These are phyloP conservation scores for Druon quercuslanigerum DNA, from an alignment of 1,140 invertebrate species.

Conservation along the genomic window DNA sequence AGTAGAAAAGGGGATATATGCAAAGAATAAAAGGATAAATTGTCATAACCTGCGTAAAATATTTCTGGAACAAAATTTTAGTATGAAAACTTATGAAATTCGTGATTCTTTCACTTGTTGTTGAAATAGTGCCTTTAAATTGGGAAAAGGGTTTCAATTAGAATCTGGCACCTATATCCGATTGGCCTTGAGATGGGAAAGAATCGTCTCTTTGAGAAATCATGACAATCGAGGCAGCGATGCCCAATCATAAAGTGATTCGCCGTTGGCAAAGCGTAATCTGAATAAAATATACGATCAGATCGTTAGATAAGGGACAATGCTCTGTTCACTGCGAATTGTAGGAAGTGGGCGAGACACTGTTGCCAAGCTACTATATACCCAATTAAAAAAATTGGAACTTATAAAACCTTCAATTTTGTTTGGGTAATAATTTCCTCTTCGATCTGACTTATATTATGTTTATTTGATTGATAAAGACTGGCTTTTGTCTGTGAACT, in stretches of 20 bases:
- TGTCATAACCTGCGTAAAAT: no score
- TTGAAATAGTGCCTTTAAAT: not conserved
- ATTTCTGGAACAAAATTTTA: no score
- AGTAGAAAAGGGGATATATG: no score
- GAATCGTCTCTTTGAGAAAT: not conserved
- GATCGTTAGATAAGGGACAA: constrained; percentile 76
- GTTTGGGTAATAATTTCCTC: no score
- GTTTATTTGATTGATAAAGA: no score
- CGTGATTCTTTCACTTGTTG: no score
- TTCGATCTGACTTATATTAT: no score
- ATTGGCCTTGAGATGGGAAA: not conserved
- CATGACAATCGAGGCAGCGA: constrained; percentile 61
- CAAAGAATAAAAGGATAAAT: no score
- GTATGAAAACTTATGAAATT: no score
- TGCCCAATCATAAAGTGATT: constrained; percentile 73
- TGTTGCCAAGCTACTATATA: not conserved
- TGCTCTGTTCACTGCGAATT: constrained; percentile 71
- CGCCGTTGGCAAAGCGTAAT: constrained; percentile 64
- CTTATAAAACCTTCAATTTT: no score
- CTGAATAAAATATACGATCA: constrained; percentile 76
- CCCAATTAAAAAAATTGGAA: not conserved
- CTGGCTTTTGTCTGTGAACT: no score
- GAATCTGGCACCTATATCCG: not conserved
- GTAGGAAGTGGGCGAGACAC: constrained; percentile 38
- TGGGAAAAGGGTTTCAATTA: not conserved